Conservation (phyloP, 2,888 invertebrate species). For the Patella depressa region DNA sequence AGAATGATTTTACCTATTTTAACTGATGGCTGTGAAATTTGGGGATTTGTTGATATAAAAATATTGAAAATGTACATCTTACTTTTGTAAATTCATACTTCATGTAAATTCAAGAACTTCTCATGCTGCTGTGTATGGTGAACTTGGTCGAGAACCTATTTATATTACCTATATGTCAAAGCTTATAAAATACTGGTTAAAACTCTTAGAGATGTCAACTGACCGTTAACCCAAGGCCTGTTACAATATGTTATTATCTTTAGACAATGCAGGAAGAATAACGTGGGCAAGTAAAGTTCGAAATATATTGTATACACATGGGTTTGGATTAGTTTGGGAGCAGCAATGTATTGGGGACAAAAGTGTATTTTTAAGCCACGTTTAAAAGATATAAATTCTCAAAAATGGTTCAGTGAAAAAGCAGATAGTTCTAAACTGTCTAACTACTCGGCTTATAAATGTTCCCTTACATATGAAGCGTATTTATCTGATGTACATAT, state of each 20-base stretch:
- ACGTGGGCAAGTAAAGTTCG: conserved; percentile 19
- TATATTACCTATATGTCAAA: conserved; percentile 11
- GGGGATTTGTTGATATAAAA: conserved; percentile 13
- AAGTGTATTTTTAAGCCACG: conserved; percentile 14
- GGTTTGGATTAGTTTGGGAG: conserved; percentile 21
- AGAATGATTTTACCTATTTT: conserved; percentile 18
- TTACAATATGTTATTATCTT: conserved; percentile 19
- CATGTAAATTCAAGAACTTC: conserved; percentile 16
- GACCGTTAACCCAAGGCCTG: conserved; percentile 24
- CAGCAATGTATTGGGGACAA: conserved; percentile 17
- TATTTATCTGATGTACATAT: not conserved
- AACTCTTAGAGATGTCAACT: conserved; percentile 17
- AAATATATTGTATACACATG: conserved; percentile 16
- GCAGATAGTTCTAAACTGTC: not conserved
- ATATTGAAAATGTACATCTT: too few relatives aligned
- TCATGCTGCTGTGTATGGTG: conserved; percentile 19
- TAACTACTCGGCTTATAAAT: not conserved
- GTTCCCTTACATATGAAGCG: not conserved
- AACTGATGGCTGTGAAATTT: conserved; percentile 23
- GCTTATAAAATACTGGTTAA: conserved; percentile 25
- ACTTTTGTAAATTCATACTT: conserved; percentile 21
- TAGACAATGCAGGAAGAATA: conserved; percentile 16
- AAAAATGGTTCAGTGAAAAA: not conserved
- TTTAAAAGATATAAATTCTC: conserved; percentile 14
- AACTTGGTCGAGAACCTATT: conserved; percentile 24